Percentiles rank a stretch among this genome's conserved stretches.
Evolutionary conservation across 2,797 vertebrate species (phyloP).

Genomic region (Spinus olivaceus): DNA sequence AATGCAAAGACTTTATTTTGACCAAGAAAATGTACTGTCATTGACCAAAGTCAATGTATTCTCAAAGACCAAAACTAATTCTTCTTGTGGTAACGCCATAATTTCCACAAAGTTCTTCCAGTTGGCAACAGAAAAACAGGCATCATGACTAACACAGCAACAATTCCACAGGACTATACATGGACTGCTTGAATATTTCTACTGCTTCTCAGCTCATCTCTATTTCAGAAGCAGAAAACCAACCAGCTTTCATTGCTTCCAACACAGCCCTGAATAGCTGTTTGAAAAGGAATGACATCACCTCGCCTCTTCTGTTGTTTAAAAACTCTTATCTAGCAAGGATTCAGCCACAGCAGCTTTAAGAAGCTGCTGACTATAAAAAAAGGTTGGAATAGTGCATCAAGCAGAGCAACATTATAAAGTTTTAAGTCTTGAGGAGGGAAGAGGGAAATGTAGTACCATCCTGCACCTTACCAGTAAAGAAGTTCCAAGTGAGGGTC

Average conservation of each 20-base stretch:
- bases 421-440: neutral
- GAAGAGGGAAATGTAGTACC: neutral
- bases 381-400: neutral
- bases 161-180: neutral
- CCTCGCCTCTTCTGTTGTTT: neutral
- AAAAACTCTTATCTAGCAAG: neutral
- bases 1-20: constrained; percentile 26
- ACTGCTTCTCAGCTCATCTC: neutral
- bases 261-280: neutral
- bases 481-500: neutral
- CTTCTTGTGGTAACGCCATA: neutral
- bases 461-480: neutral
- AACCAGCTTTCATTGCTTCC: neutral
- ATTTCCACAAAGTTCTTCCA: constrained; percentile 13
- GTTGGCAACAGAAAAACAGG: neutral
- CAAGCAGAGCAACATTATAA: neutral
- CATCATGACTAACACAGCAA: neutral
- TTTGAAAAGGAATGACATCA: neutral
- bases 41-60: neutral
- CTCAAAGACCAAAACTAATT: constrained; percentile 1
- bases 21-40: neutral
- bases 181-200: neutral
- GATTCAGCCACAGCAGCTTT: neutral
- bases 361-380: neutral
- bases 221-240: neutral